Conservation (phyloP, 2,113 vertebrate genomes). For the Nerophis ophidion region DNA sequence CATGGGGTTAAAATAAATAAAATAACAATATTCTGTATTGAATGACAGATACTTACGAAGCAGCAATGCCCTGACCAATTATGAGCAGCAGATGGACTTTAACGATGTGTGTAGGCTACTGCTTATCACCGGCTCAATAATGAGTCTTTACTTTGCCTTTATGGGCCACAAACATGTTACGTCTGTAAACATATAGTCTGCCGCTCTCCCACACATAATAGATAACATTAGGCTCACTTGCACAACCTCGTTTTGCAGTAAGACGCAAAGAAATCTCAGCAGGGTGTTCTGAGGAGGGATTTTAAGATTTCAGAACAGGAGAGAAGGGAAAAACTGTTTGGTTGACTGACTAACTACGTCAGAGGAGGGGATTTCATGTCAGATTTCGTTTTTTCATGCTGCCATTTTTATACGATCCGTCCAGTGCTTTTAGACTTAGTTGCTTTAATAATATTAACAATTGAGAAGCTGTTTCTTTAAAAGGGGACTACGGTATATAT, state of each 20-base stretch:
- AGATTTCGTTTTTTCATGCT: too few relatives aligned
- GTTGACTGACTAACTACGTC: too few relatives aligned
- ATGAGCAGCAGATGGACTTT: slow-evolving; percentile 10
- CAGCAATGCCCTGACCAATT: background rate
- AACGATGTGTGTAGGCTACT: slow-evolving; percentile 26
- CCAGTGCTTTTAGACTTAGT: too few relatives aligned
- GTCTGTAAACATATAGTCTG: background rate
- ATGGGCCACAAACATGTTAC: slow-evolving; percentile 27
- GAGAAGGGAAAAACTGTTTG: too few relatives aligned
- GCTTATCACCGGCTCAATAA: slow-evolving; percentile 50
- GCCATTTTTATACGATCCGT: too few relatives aligned
- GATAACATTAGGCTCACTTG: background rate
- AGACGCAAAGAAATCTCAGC: background rate
- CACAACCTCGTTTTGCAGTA: background rate
- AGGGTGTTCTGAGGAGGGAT: too few relatives aligned
- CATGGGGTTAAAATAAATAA: background rate
- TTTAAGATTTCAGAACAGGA: too few relatives aligned
- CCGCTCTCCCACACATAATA: background rate
- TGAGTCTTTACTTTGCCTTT: slow-evolving; percentile 38
- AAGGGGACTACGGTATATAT: too few relatives aligned
- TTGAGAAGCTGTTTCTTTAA: too few relatives aligned
- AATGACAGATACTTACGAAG: background rate
- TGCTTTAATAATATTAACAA: too few relatives aligned
- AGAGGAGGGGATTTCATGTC: too few relatives aligned
- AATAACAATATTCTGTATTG: background rate